Percentiles rank a stretch among this genome's conserved stretches.
phyloP scores from a whole-genome alignment of 1,140 invertebrate species.

The Zaprionus davidi region DNA sequence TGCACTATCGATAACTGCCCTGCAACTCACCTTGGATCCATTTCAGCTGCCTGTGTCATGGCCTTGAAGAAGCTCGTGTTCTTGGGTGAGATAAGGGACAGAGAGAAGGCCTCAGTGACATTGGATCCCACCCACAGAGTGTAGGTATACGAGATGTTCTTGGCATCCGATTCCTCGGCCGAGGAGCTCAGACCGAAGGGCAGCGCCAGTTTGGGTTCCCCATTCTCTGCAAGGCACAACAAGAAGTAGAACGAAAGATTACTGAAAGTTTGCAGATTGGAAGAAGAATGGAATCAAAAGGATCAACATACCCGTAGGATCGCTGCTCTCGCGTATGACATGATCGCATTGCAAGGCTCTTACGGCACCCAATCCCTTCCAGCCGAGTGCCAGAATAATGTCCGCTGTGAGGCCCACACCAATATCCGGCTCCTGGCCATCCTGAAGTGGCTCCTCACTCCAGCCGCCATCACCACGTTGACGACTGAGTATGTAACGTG shows the following conservation, averaged over 20 bases:
- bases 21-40: constrained; percentile 86
- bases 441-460: constrained; percentile 86
- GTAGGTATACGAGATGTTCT: constrained; percentile 91
- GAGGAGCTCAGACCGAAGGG: constrained; percentile 84
- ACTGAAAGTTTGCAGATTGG: not conserved
- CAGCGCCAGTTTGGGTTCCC: constrained; percentile 80
- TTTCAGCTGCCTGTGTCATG: constrained; percentile 93
- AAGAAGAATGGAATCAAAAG: not conserved
- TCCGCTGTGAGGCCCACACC: constrained; percentile 89
- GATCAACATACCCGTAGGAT: constrained; percentile 66
- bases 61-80: constrained; percentile 89
- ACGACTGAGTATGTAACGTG: constrained; percentile 89
- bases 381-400: constrained; percentile 89
- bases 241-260: not conserved
- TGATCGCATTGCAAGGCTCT: constrained; percentile 88
- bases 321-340: constrained; percentile 84
- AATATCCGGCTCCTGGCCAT: constrained; percentile 83
- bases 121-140: constrained; percentile 94
- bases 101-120: constrained; percentile 86
- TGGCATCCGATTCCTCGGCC: constrained; percentile 87
- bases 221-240: constrained; percentile 65
- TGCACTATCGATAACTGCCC: not conserved
- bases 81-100: constrained; percentile 79
- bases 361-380: constrained; percentile 88
- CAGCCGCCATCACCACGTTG: constrained; percentile 92